Base-by-base conservation (phyloP, 2,888 invertebrate genomes). In the Ophraella communa region DNA sequence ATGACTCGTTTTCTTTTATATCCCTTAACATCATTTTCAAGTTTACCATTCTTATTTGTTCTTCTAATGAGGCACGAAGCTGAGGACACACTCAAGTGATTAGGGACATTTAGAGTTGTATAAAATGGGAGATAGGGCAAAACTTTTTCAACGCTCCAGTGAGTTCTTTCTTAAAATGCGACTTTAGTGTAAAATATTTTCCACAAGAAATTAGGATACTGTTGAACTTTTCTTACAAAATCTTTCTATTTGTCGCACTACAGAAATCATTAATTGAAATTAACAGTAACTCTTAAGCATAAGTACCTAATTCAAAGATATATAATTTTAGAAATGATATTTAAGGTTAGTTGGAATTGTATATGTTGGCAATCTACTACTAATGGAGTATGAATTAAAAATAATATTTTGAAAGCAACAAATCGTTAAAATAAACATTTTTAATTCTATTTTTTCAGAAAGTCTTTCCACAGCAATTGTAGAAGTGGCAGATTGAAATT, bases 61-160 rank as follows among this genome's bases (percentile, higher is more conserved):
- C 55, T n/a, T 27, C 55, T 55, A 55, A 55, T 55, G 55, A 55
- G 55, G 42, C 55, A 44, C 10, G 55, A 42, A 55, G 44, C 11
- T n/a, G 42, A 17, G 23, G 21, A 44, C 17, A 18, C 54, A 55
- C 30, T 44, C 54, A 35, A 44, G 55, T 55, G 55, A 55, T 55
- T 55, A 55, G 44, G n/a, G 14, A 18, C 42, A 27, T 55, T 44
- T 54, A 33, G 4, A 54, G 39, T 24, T 55, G 17, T 44, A 44
- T 27, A 18, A 14, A 55, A 55, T 55, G 23, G 27, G 44, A 55
- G 17, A 18, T 27, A 30, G 4, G 11, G 27, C 27, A 4, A 20
- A 27, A 27, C 23, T 51, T 51, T 51, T 30, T 51, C 21, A 24
- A 5, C 17, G 49, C 49, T 51, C 49, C 10, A 24, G 17, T 24